These are phyloP conservation scores for Carpatolechia fugitivella DNA, from an alignment of 2,888 invertebrate species.

Conservation along the genomic window DNA sequence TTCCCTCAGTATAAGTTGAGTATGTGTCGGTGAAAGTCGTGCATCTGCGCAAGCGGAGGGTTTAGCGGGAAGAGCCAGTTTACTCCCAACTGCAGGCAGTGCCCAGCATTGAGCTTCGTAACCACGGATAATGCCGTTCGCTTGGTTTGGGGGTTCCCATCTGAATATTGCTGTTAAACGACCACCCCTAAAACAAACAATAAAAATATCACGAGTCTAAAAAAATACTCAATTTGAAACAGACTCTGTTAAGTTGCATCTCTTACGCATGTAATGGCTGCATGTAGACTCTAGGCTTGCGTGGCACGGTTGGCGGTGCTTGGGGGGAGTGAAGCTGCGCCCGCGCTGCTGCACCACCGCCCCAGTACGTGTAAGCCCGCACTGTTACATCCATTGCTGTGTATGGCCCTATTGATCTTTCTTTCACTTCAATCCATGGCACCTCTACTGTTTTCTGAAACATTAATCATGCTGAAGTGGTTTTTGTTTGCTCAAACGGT, in stretches of 20 bases:
- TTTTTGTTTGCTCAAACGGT: background rate
- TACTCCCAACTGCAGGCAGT: conserved; percentile 36
- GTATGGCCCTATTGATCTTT: conserved; percentile 80
- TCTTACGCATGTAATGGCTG: conserved; percentile 37
- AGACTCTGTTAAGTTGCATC: conserved; percentile 12
- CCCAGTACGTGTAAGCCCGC: conserved; percentile 92
- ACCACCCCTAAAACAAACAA: conserved; percentile 43
- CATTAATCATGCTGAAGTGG: background rate
- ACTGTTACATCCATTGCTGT: conserved; percentile 85
- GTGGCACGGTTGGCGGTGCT: conserved; percentile 88
- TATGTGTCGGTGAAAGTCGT: conserved; percentile 65
- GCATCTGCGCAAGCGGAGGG: conserved; percentile 77
- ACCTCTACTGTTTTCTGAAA: conserved; percentile 73
- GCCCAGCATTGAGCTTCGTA: conserved; percentile 87
- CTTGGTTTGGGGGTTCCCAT: conserved; percentile 87
- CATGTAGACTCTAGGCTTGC: conserved; percentile 85
- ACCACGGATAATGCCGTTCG: conserved; percentile 86
- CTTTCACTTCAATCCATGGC: conserved; percentile 71
- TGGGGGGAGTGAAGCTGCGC: conserved; percentile 87
- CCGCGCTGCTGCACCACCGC: conserved; percentile 82
- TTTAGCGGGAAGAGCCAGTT: conserved; percentile 40
- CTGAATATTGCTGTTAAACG: conserved; percentile 83
- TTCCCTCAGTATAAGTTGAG: conserved; percentile 79
- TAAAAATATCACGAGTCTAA: background rate
- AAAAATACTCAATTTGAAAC: too few relatives aligned